phyloP scores from a whole-genome alignment of 1,140 invertebrate genomes.

The Pachyrhynchus sulphureomaculatus region DNA sequence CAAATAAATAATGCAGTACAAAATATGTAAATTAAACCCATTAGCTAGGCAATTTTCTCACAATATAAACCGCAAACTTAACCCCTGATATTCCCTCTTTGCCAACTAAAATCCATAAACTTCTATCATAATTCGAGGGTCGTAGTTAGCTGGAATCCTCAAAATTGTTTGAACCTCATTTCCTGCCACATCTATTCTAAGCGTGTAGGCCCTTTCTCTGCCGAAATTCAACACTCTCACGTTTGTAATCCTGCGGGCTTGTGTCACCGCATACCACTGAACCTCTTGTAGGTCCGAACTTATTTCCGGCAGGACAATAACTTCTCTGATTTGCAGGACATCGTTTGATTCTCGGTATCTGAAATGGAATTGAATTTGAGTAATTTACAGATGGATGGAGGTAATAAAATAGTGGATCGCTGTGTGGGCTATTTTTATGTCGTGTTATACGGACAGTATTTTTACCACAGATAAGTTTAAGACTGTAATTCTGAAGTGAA shows the following conservation, averaged over 20 bases:
- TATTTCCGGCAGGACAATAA: slow-evolving; percentile 28
- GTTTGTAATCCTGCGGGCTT: slow-evolving; percentile 16
- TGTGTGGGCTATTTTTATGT: no score
- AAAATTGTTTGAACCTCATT: slow-evolving; percentile 22
- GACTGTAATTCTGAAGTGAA: no score
- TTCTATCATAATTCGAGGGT: slow-evolving; percentile 34
- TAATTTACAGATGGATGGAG: slow-evolving; percentile 7
- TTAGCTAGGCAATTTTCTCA: neutral
- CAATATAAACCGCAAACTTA: no score
- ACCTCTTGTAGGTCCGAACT: slow-evolving; percentile 24
- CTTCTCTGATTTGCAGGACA: slow-evolving; percentile 29
- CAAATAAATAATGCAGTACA: no score
- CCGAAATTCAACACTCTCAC: slow-evolving; percentile 33
- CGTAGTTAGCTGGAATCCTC: slow-evolving; percentile 22
- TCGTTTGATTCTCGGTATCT: slow-evolving; percentile 31
- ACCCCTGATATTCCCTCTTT: neutral
- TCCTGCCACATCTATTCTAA: slow-evolving; percentile 32
- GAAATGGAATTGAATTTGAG: slow-evolving; percentile 23
- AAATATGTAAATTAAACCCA: no score
- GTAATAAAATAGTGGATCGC: no score
- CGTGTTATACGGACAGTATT: neutral
- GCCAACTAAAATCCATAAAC: slow-evolving; percentile 29
- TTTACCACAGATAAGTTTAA: no score
- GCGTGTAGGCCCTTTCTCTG: slow-evolving; percentile 30
- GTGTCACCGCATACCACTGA: slow-evolving; percentile 27